A percentile compares a stretch with the other conserved stretches of the same genome.
Conservation (phyloP, 2,113 vertebrate species). For the Ascaphus truei region DNA sequence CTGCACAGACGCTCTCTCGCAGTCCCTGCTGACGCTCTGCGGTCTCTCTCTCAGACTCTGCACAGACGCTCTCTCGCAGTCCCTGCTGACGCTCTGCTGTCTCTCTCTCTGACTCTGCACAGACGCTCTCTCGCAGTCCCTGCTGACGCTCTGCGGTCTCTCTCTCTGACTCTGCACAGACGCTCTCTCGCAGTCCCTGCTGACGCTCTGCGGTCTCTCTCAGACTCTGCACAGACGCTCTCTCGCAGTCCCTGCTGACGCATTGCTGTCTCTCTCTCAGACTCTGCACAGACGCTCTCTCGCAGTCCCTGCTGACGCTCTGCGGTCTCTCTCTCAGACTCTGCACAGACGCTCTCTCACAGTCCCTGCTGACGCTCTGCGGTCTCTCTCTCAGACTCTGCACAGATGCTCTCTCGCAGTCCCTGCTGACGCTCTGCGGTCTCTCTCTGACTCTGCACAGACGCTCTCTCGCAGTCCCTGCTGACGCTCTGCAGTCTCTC, state of each 20-base stretch:
- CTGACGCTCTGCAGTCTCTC: slow-evolving; percentile 59
- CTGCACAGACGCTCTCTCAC: slow-evolving; percentile 38
- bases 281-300: slow-evolving; percentile 36
- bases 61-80: slow-evolving; percentile 37
- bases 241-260: slow-evolving; percentile 55
- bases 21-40: slow-evolving; percentile 62
- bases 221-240: slow-evolving; percentile 51
- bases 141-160: slow-evolving; percentile 62
- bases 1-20: slow-evolving; percentile 38
- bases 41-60: slow-evolving; percentile 50
- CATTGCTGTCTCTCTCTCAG: slow-evolving; percentile 60
- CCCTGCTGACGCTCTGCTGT: slow-evolving; percentile 64
- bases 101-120: slow-evolving; percentile 52
- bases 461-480: slow-evolving; percentile 38
- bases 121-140: slow-evolving; percentile 30
- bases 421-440: slow-evolving; percentile 61
- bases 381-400: slow-evolving; percentile 50
- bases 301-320: slow-evolving; percentile 59
- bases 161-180: slow-evolving; percentile 50
- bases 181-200: slow-evolving; percentile 44
- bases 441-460: slow-evolving; percentile 46
- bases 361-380: slow-evolving; percentile 62
- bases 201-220: slow-evolving; percentile 56
- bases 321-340: slow-evolving; percentile 55
- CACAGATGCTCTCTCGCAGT: slow-evolving; percentile 37